Evolutionary conservation across 2,888 invertebrate genomes (phyloP), one percentile per base, ranked within the genome.

Genomic region (Tridacna crocea): DNA sequence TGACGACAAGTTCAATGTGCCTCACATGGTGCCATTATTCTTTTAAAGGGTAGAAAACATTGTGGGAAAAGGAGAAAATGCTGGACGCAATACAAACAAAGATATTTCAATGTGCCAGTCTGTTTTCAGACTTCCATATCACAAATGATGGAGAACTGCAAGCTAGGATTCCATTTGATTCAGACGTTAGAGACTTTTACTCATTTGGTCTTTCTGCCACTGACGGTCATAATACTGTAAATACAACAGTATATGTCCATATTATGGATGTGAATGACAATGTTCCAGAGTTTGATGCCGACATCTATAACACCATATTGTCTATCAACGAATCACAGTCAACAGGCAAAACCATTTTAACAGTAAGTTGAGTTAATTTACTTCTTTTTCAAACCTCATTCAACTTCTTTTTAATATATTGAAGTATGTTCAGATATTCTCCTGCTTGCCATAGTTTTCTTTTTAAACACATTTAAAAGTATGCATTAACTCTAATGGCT

Each of bases 231-330:
- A 15, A 66, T 19, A 46, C 46, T 36, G 46, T 0, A 46, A 46
- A 15, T 6, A 8, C 66, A 0, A 66, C 46, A 4, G 46, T 66
- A 36, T 6, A 0, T 12, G 66, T 83, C 13, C 3, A 68, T 22
- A 66, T 83, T 13, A n/a, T 73, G 27, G 83, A 80, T 65, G 11
- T 72, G 6, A 79, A 83, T 63, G 77, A 83, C 60, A 70, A 77
- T 47, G n/a, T 36, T 58, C 83, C 83, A 27, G 47, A 26, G 13
- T 78, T 75, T 60, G n/a, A 26, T 17, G 46, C 15, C 17, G 8
- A 17, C 0, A n/a, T 27, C 4, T 70, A 24, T 51, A 12, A 51
- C 3, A 10, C 24, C 12, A 17, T 17, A 4, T 13, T 24, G n/a
- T 46, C 19, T 19, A 70, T 70, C 70, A 70, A 47, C 0, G 70